Conservation (phyloP, 2,113 vertebrate genomes). For the Cinclus cinclus region DNA sequence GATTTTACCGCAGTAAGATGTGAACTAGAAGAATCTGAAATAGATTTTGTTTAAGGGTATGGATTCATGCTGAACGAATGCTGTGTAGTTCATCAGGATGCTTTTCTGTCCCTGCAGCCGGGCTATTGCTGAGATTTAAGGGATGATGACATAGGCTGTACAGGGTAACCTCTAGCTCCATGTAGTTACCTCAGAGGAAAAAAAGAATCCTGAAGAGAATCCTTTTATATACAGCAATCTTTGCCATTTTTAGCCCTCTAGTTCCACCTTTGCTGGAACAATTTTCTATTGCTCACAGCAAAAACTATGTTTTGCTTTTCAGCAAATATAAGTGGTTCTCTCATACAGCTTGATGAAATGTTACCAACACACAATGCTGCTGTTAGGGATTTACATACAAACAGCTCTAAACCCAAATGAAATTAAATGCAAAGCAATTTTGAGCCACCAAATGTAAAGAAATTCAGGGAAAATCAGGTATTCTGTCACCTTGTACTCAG, state of each 20-base stretch:
- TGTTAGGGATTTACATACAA: not conserved
- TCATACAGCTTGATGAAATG: not conserved
- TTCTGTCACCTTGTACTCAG: not conserved
- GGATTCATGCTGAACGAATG: not conserved
- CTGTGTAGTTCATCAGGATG: not conserved
- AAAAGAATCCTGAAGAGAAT: not conserved
- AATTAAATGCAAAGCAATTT: not conserved
- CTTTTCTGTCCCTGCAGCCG: not conserved
- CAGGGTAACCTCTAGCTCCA: conserved; percentile 30
- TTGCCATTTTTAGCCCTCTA: not conserved
- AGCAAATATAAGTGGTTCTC: not conserved
- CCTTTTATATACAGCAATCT: not conserved
- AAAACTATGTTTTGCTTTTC: conserved; percentile 12
- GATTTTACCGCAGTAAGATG: conserved; percentile 58
- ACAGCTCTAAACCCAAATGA: not conserved
- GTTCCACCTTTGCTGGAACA: not conserved
- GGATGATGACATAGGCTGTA: not conserved
- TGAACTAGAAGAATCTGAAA: not conserved
- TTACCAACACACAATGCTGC: conserved; percentile 26
- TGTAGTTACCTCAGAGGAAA: not conserved
- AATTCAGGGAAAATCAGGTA: not conserved
- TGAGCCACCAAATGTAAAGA: not conserved
- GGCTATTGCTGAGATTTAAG: not conserved
- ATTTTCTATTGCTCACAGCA: not conserved
- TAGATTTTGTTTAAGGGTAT: not conserved